Base-by-base conservation (phyloP, 2,113 vertebrate genomes). In the Varanus salvator region DNA sequence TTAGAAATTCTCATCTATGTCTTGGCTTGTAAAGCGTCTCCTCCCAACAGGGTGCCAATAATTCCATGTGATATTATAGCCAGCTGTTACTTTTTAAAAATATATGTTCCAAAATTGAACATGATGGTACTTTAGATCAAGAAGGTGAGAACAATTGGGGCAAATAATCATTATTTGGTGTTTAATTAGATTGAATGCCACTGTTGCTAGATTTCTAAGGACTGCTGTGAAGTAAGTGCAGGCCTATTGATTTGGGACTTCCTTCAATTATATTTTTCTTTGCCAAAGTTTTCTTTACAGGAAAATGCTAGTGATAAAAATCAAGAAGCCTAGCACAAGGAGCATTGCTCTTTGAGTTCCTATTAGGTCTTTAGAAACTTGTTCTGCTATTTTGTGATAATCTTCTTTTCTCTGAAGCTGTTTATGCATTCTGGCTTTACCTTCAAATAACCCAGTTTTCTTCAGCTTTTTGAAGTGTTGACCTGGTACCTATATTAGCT, bases 291-390 rank as follows among this genome's bases (percentile, higher is more conserved):
- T 88, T 3, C 34, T 48, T 0, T 12, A 12, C 8, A 0, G 15
- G 83, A 48, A 84, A 69, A n/a, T 66, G 54, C 31, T 54, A 38
- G 80, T 72, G 0, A 88, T 81, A 72, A 7, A 34, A 57, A 14
- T 0, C 9, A 82, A 50, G 12, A 8, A 48, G 6, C 50, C n/a
- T 21, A 81, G 66, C 5, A 3, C 0, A 1, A 0, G 85, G 11
- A 17, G 6, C 0, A 71, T 90, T 80, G 44, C 0, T 6, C 82
- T 12, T 78, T 11, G 31, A 50, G 80, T 89, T 54, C n/a, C 0
- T 0, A 19, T 0, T 0, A 4, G 71, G 38, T n/a, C 88, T 60
- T n/a, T 0, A 0, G 3, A 88, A 25, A n/a, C 85, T 0, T 0
- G 38, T 77, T 84, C 27, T 78, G 8, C 78, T 6, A 0, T 1